phyloP scores from a whole-genome alignment of 2,797 vertebrate species.

The Apogon hyalosoma region DNA sequence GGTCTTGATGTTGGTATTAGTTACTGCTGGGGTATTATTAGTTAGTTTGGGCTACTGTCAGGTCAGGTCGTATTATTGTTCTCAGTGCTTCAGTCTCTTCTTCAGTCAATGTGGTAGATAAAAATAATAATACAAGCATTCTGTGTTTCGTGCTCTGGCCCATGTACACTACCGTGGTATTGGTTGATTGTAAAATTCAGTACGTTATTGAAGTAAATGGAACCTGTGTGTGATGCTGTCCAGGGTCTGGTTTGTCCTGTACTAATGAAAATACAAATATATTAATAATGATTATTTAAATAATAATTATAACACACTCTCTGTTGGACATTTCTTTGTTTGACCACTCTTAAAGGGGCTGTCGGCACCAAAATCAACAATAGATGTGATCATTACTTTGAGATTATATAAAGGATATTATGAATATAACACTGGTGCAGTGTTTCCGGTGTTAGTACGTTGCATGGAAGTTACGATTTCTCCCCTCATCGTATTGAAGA shows the following conservation, averaged over 20 bases:
- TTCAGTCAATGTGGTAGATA: slow-evolving; percentile 79
- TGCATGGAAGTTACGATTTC: slow-evolving; percentile 68
- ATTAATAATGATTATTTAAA: slow-evolving; percentile 56
- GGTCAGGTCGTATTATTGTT: slow-evolving; percentile 75
- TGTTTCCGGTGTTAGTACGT: slow-evolving; percentile 50
- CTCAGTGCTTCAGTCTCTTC: slow-evolving; percentile 82
- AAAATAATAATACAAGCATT: slow-evolving; percentile 70
- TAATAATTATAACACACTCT: slow-evolving; percentile 69
- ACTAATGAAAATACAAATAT: slow-evolving; percentile 63
- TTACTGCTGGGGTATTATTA: slow-evolving; percentile 23
- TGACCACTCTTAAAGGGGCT: slow-evolving; percentile 58
- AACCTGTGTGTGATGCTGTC: slow-evolving; percentile 82
- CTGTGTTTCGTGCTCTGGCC: slow-evolving; percentile 77
- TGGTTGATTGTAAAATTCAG: slow-evolving; percentile 82
- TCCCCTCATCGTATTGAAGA: slow-evolving; percentile 26
- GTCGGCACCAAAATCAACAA: slow-evolving; percentile 38
- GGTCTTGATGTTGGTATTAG: slow-evolving; percentile 20
- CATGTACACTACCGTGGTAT: slow-evolving; percentile 75
- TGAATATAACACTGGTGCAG: slow-evolving; percentile 45
- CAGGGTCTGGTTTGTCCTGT: slow-evolving; percentile 83
- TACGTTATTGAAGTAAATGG: slow-evolving; percentile 81
- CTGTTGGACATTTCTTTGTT: slow-evolving; percentile 70
- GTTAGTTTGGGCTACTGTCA: slow-evolving; percentile 54
- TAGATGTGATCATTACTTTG: slow-evolving; percentile 36
- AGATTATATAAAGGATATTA: slow-evolving; percentile 46